phyloP scores from a whole-genome alignment of 2,113 vertebrate species.

The Himantopus leucocephalus region DNA sequence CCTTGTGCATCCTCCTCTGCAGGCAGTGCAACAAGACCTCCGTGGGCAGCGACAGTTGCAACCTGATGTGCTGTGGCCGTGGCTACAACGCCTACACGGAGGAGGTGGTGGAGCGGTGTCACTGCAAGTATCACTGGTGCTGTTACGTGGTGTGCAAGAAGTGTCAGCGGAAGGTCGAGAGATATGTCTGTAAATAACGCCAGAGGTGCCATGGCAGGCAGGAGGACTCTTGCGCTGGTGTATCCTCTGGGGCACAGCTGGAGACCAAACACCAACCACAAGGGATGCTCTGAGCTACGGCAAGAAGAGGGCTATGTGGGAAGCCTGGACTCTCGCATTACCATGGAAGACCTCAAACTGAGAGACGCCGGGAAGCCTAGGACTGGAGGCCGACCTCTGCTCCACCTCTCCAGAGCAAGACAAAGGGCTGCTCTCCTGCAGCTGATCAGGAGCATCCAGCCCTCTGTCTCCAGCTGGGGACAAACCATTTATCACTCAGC shows the following conservation, averaged over 20 bases:
- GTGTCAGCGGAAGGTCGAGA: conserved; percentile 70
- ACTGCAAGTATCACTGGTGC: conserved; percentile 81
- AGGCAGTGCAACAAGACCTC: conserved; percentile 80
- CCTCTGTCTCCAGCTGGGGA: neutral
- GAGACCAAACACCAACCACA: fast-evolving
- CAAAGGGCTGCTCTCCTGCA: neutral
- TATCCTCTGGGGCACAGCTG: neutral
- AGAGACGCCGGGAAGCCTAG: neutral
- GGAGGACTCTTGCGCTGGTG: fast-evolving
- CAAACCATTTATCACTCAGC: neutral
- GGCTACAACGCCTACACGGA: conserved; percentile 80
- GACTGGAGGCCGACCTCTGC: neutral
- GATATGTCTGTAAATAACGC: conserved; percentile 75
- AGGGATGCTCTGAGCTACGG: neutral
- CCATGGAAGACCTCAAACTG: neutral
- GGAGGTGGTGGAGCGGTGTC: conserved; percentile 75
- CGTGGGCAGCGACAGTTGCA: conserved; percentile 68
- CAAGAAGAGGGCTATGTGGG: neutral
- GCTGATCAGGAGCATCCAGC: neutral
- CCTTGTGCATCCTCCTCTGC: neutral
- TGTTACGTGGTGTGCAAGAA: conserved; percentile 80
- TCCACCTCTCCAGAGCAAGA: neutral
- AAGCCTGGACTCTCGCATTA: neutral
- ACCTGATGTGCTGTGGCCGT: conserved; percentile 79
- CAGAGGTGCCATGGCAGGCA: fast-evolving